These are phyloP conservation scores for Sebastes oblongus DNA, from an alignment of 2,797 vertebrate species.

Conservation along the genomic window DNA sequence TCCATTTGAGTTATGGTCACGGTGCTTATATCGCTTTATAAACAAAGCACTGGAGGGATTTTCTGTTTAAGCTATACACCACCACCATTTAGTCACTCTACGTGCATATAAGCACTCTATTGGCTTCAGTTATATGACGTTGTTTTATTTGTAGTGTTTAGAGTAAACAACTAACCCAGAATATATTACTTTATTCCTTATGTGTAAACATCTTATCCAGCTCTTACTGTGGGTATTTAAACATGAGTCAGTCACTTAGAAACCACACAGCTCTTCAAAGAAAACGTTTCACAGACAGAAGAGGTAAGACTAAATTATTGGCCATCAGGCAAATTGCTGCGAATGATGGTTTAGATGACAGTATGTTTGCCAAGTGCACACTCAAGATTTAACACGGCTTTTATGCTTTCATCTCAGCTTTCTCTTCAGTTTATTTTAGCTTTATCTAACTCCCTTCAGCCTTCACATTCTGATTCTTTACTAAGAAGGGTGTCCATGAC, in stretches of 20 bases:
- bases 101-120: background rate
- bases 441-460: constrained; percentile 3
- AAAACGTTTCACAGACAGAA: background rate
- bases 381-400: background rate
- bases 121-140: background rate
- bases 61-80: background rate
- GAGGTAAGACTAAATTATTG: constrained; percentile 3
- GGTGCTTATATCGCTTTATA: background rate
- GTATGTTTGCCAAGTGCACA: constrained; percentile 1
- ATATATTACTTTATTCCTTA: background rate
- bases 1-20: background rate
- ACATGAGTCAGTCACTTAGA: background rate
- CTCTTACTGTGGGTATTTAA: background rate
- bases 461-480: constrained; percentile 4
- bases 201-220: background rate
- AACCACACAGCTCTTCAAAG: background rate
- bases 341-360: constrained; percentile 11
- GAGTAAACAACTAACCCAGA: background rate
- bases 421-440: constrained; percentile 13
- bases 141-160: background rate
- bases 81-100: background rate
- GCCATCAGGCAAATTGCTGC: background rate
- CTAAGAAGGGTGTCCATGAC: background rate
- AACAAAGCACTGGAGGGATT: background rate
- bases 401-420: constrained; percentile 31